Evolutionary conservation across 2,797 vertebrate species (phyloP), one percentile per base, ranked within the genome.

Genomic region (Chaunax sp.): DNA sequence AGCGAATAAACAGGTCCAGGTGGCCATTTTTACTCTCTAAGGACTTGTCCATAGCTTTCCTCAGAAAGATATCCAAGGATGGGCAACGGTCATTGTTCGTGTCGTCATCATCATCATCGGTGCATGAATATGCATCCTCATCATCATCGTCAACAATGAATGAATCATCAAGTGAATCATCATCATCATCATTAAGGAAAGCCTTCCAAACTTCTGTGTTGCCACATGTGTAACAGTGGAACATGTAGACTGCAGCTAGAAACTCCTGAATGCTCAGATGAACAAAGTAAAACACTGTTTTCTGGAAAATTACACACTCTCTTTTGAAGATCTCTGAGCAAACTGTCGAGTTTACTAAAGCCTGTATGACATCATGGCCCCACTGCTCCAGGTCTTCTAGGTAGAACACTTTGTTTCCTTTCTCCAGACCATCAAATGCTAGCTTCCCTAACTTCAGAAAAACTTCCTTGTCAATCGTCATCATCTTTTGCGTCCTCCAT

Each of bases 261-360:
- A 57, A 57, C 55, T 64, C 61, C 61, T 52, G 61, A 38, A 64
- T 6, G 16, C 51, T 57, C 52, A 54, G 52, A 38, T 54, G 52
- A 22, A 54, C 33, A 38, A 54, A 54, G 33, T 19, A 37, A 33
- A 37, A 54, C 19, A 54, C 14, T 14, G n/a, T 37, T 38, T 38
- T 54, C 52, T 54, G 52, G 33, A 37, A 37, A 33, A 54, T 37
- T 11, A 37, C 52, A 38, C 52, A 15, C 52, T 54, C 52, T 54
- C 35, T 56, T 7, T n/a, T 56, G 37, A 56, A 56, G 53, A 56
- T 56, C 53, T 56, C 37, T 25, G 53, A 41, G 41, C 53, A 41
- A 56, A 56, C 37, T 56, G 37, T 37, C 41, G 37, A 53, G 30
- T 19, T 14, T n/a, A 54, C 52, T 19, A 12, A 37, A 33, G 33